These are phyloP conservation scores for Elgaria multicarinata DNA, from an alignment of 2,113 vertebrate genomes.

Conservation along the genomic window DNA sequence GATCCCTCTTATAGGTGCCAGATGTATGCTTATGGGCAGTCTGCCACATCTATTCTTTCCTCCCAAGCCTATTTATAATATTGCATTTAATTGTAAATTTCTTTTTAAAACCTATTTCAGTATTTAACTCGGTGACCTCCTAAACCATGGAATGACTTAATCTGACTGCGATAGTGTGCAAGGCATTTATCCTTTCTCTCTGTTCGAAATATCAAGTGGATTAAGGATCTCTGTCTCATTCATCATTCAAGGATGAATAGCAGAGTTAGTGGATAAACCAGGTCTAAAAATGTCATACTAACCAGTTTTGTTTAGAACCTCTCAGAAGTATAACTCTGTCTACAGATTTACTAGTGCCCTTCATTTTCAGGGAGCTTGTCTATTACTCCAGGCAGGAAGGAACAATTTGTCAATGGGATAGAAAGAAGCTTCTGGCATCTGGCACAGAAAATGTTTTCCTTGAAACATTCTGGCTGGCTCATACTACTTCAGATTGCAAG, in stretches of 20 bases:
- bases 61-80: not conserved
- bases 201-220: not conserved
- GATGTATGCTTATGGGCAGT: not conserved
- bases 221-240: not conserved
- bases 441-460: not conserved
- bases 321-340: not conserved
- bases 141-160: not conserved
- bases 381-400: not conserved
- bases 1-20: not conserved
- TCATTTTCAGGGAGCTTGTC: not conserved
- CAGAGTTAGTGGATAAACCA: not conserved
- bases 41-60: not conserved
- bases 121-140: not conserved
- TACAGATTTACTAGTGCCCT: not conserved
- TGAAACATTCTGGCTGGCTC: not conserved
- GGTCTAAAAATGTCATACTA: not conserved
- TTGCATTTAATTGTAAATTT: constrained; percentile 2
- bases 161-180: not conserved
- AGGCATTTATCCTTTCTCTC: not conserved
- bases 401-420: not conserved
- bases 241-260: constrained; percentile 1
- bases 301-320: not conserved
- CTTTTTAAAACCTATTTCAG: not conserved
- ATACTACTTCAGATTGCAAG: not conserved
- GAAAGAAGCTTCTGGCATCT: not conserved